These are phyloP conservation scores for Anser brachyrhynchus DNA, from an alignment of 2,113 vertebrate species.

Conservation along the genomic window DNA sequence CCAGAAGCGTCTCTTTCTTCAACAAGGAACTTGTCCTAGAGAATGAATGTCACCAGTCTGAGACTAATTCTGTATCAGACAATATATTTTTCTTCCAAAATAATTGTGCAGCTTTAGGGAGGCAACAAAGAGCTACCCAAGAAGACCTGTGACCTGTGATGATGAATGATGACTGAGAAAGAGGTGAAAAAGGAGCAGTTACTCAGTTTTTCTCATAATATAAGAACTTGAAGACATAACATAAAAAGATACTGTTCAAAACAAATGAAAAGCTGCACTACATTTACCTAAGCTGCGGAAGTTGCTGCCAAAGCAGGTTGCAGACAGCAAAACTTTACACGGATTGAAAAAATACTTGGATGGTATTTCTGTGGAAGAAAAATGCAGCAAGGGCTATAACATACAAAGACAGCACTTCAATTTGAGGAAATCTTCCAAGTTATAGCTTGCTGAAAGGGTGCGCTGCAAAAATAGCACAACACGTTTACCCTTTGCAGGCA, in stretches of 20 bases:
- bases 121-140: fast-evolving
- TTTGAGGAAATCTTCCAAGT: background rate
- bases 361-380: background rate
- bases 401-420: background rate
- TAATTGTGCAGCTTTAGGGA: background rate
- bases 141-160: background rate
- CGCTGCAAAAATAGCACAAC: background rate
- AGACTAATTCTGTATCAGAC: background rate
- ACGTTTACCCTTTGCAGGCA: background rate
- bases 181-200: background rate
- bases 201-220: background rate
- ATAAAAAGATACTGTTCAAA: fast-evolving
- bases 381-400: background rate
- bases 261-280: background rate
- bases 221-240: background rate
- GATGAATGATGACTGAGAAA: background rate
- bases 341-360: background rate
- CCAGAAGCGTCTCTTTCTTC: background rate
- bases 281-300: background rate
- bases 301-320: background rate
- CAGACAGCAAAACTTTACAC: background rate
- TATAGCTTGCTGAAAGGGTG: background rate
- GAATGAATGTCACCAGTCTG: background rate
- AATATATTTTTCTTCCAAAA: background rate
- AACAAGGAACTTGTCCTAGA: background rate